Conservation (phyloP, 2,797 vertebrate species). For the Sarcophilus harrisii region DNA sequence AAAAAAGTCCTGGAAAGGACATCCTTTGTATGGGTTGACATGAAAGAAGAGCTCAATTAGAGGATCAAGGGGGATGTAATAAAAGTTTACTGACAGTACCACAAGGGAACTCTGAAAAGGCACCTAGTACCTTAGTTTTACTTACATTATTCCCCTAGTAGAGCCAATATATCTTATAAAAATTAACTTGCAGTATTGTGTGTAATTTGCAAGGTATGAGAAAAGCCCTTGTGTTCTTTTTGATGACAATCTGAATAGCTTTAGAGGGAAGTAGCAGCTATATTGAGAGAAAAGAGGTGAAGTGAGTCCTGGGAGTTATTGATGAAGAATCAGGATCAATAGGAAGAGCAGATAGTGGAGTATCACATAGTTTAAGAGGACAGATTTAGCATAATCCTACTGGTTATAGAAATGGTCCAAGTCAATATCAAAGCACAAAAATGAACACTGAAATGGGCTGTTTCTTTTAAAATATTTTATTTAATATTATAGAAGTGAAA, state of each 20-base stretch:
- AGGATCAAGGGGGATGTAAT: background rate
- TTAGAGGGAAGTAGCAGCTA: background rate
- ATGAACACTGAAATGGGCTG: conserved; percentile 2
- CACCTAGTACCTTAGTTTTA: background rate
- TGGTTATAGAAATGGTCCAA: background rate
- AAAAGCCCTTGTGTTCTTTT: background rate
- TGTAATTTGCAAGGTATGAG: background rate
- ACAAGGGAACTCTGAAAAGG: background rate
- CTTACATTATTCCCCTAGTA: background rate
- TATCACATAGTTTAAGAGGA: background rate
- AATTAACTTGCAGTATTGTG: background rate
- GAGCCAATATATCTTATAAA: background rate
- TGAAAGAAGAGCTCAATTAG: background rate
- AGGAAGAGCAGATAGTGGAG: background rate
- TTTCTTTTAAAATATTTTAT: conserved; percentile 20
- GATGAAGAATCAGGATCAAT: background rate
- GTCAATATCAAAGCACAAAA: conserved; percentile 3
- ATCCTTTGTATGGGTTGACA: background rate
- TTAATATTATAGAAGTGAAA: conserved; percentile 17
- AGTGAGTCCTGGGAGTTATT: background rate
- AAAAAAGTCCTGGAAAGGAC: background rate
- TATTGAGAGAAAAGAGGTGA: background rate
- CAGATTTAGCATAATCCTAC: background rate
- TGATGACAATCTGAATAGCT: background rate
- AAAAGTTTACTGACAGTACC: background rate